phyloP scores from a whole-genome alignment of 2,888 invertebrate genomes.

The Reticulitermes lucifugus region DNA sequence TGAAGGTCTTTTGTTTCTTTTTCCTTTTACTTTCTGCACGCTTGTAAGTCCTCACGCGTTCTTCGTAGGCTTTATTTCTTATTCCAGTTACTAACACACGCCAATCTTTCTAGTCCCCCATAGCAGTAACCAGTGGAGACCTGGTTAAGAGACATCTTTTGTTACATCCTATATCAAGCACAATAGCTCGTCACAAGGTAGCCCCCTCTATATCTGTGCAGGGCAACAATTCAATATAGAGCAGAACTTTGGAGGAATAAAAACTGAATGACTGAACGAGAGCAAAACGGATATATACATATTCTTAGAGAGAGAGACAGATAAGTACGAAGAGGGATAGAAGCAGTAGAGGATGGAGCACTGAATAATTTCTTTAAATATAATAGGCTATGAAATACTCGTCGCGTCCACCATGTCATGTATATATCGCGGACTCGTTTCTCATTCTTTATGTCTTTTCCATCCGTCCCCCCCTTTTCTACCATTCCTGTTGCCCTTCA shows the following conservation, averaged over 20 bases:
- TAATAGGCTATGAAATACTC: background rate
- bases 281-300: conserved; percentile 18
- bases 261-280: background rate
- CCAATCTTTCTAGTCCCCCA: background rate
- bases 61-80: background rate
- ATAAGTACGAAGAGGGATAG: background rate
- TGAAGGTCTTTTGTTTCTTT: background rate
- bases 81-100: conserved; percentile 7
- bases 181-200: conserved; percentile 30
- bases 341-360: background rate
- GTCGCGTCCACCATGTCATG: background rate
- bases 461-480: background rate
- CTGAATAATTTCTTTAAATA: background rate
- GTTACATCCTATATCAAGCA: conserved; percentile 30
- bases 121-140: background rate
- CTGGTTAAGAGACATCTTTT: conserved; percentile 19
- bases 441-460: background rate
- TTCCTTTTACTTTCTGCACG: background rate
- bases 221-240: background rate
- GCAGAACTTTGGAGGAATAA: conserved; percentile 2
- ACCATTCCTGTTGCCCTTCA: background rate
- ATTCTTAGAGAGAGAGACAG: background rate
- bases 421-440: conserved; percentile 26
- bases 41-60: conserved; percentile 5
- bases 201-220: background rate